phyloP scores from a whole-genome alignment of 2,888 invertebrate species.

The Pollenia griseotomentosa region DNA sequence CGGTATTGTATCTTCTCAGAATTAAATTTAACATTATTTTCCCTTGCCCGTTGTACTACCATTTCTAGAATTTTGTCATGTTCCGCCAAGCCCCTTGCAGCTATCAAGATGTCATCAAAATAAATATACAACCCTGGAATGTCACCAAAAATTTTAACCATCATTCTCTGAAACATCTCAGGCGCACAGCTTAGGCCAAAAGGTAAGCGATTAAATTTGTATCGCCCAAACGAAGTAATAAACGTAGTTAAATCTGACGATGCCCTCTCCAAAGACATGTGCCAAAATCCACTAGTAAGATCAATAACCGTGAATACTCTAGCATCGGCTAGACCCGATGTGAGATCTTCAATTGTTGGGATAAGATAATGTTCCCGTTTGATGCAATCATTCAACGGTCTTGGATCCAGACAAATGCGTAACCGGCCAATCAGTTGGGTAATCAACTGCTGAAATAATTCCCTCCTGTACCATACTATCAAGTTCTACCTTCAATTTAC shows the following conservation, averaged over 20 bases:
- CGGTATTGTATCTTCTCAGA: background rate
- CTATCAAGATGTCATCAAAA: slow-evolving; percentile 76
- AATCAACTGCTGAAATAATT: slow-evolving; percentile 8
- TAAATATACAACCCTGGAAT: slow-evolving; percentile 78
- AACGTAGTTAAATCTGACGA: slow-evolving; percentile 72
- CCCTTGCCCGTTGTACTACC: background rate
- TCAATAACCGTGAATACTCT: slow-evolving; percentile 73
- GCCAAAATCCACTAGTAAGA: slow-evolving; percentile 62
- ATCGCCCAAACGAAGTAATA: slow-evolving; percentile 66
- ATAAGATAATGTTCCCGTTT: slow-evolving; percentile 76
- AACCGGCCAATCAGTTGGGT: slow-evolving; percentile 67
- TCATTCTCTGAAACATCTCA: slow-evolving; percentile 67
- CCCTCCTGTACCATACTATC: no score
- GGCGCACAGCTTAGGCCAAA: slow-evolving; percentile 70
- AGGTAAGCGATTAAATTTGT: slow-evolving; percentile 75
- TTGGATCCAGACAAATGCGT: slow-evolving; percentile 74
- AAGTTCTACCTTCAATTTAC: slow-evolving; percentile 1
- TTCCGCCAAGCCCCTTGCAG: slow-evolving; percentile 4
- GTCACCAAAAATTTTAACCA: slow-evolving; percentile 78
- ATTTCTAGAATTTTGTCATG: background rate
- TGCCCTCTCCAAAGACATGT: slow-evolving; percentile 71
- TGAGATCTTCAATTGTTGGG: slow-evolving; percentile 75
- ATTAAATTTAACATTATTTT: no score
- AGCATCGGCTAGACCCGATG: slow-evolving; percentile 44
- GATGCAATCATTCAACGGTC: slow-evolving; percentile 75